Base-by-base conservation (phyloP, 1,140 invertebrate species). In the Stratiolaelaps scimitus region DNA sequence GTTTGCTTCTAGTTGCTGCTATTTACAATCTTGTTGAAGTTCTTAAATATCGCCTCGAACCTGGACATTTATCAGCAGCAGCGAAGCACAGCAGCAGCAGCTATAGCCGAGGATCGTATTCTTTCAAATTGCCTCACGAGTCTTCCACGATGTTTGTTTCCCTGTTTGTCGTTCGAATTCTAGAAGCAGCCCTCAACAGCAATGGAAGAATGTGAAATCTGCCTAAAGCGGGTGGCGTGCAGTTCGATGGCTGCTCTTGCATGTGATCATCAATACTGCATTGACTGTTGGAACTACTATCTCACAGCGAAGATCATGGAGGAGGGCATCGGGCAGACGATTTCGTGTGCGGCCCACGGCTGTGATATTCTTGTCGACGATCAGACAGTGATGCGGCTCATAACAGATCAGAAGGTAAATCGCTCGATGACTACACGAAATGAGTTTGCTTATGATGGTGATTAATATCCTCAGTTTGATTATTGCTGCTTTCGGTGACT, bases 241-340 rank as follows among this genome's bases (percentile, higher is more conserved):
- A 65, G 60, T 65, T 65, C 88, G 78, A 93, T 97, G 89, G 91
- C 91, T 66, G 92, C 92, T 7, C 78, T 97, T 67, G 90, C 94
- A 77, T 98, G 94, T 80, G 91, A 91, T 46, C 94, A 98, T 80
- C 82, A 87, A 64, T 98, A 96, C 78, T 98, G 94, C 78, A 85
- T 83, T 64, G 82, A 83, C 65, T 98, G 94, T 75, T 98, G 93
- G 93, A 84, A 84, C 71, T 88, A 92, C 79, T 98, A 98, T 83
- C 80, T 98, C 69, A 95, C 91, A 46, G 94, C 92, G 46, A 97
- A 98, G 82, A 96, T 98, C 69, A 90, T 96, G 83, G 88, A 94
- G 76, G 92, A 97, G 79, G 92, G 71, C 68, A 65, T 71, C 48
- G 69, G 69, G 43, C 69, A 95, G 80, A 94, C 89, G 28, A 96